Conservation (phyloP, 1,140 invertebrate species). For the Hyles euphorbiae region DNA sequence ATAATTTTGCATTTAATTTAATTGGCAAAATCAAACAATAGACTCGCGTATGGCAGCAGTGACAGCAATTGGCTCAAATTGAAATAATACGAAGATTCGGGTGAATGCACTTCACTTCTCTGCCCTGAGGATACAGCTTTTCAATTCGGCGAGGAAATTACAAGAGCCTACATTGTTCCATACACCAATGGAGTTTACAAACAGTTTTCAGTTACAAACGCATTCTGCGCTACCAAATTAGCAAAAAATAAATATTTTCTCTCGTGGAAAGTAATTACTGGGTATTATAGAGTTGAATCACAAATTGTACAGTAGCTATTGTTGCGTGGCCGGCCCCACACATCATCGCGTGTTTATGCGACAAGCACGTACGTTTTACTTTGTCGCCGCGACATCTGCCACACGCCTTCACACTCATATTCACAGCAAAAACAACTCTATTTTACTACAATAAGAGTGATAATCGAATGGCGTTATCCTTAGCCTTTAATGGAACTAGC, state of each 20-base stretch:
- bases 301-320: slow-evolving; percentile 66
- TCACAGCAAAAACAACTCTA: slow-evolving; percentile 11
- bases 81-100: too few relatives aligned
- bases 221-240: slow-evolving; percentile 34
- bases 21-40: too few relatives aligned
- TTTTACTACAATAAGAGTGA: slow-evolving; percentile 18
- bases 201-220: slow-evolving; percentile 4
- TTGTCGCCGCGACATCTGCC: slow-evolving; percentile 66
- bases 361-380: slow-evolving; percentile 65
- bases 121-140: too few relatives aligned
- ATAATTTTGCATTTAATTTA: too few relatives aligned
- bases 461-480: slow-evolving; percentile 10
- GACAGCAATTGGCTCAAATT: too few relatives aligned
- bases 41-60: too few relatives aligned
- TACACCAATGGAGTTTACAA: too few relatives aligned
- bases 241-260: slow-evolving; percentile 47
- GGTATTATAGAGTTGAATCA: slow-evolving; percentile 64
- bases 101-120: too few relatives aligned
- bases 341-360: slow-evolving; percentile 60
- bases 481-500: slow-evolving; percentile 13
- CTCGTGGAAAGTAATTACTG: slow-evolving; percentile 45
- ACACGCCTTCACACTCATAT: slow-evolving; percentile 11
- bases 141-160: too few relatives aligned
- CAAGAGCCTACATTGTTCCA: too few relatives aligned
- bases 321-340: slow-evolving; percentile 61